These are phyloP conservation scores for Odontophorus gujanensis DNA, from an alignment of 2,113 vertebrate species.

Conservation along the genomic window DNA sequence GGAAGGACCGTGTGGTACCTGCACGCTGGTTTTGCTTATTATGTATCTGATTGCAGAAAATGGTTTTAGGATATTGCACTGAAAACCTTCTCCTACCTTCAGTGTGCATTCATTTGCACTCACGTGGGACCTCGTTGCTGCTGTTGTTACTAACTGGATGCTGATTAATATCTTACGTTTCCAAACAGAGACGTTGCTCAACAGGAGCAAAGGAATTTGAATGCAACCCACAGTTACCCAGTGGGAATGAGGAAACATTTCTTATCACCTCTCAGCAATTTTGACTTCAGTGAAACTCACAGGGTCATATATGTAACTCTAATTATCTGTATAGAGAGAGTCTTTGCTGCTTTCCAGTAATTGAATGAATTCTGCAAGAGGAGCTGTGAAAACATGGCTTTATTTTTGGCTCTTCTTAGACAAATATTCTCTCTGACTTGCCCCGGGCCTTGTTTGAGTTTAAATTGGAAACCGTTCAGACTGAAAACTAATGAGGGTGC, in stretches of 20 bases:
- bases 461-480: neutral
- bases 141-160: neutral
- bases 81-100: neutral
- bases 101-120: neutral
- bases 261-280: neutral
- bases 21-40: neutral
- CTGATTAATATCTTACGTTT: neutral
- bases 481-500: neutral
- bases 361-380: neutral
- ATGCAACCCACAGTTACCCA: neutral
- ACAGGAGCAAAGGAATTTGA: neutral
- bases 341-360: neutral
- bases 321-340: neutral
- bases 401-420: neutral
- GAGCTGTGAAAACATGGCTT: neutral
- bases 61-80: neutral
- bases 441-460: neutral
- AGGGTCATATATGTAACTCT: neutral
- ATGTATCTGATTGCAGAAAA: neutral
- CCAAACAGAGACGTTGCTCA: neutral
- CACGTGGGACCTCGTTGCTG: neutral
- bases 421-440: neutral
- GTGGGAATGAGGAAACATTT: neutral
- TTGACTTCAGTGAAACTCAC: rapidly evolving
- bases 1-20: neutral